phyloP scores from a whole-genome alignment of 2,113 vertebrate genomes.

The Rhabdornis inornatus region DNA sequence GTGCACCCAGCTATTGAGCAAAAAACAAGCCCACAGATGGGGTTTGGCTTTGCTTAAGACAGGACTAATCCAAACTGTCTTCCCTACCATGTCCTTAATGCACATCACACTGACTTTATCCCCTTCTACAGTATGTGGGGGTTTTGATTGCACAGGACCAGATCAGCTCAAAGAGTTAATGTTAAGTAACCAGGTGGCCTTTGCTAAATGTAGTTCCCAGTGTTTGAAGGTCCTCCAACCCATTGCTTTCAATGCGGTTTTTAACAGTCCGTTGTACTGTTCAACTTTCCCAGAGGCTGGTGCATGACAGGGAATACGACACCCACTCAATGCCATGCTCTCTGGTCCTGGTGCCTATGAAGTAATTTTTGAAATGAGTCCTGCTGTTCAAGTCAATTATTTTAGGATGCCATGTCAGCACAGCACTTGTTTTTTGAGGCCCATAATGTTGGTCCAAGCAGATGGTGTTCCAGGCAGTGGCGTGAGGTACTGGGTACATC shows the following conservation, averaged over 20 bases:
- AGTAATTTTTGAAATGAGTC: accelerated
- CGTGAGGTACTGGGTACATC: background rate
- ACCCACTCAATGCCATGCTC: accelerated
- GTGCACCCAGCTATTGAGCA: background rate
- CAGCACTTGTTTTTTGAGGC: background rate
- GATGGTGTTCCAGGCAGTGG: background rate
- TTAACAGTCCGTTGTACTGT: background rate
- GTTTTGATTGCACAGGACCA: background rate
- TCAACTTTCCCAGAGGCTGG: background rate
- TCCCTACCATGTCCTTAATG: background rate
- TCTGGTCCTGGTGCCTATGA: background rate
- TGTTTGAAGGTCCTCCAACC: background rate
- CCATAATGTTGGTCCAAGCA: too few relatives aligned
- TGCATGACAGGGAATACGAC: background rate
- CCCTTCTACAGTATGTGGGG: background rate
- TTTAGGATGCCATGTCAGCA: accelerated
- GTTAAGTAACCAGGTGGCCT: background rate
- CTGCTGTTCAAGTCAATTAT: background rate
- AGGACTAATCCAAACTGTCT: background rate
- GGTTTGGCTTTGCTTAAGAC: background rate
- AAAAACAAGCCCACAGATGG: accelerated
- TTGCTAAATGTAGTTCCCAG: background rate
- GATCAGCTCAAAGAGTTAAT: background rate
- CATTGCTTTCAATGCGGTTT: background rate
- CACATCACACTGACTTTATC: accelerated